These are phyloP conservation scores for Embiotoca jacksoni DNA, from an alignment of 2,113 vertebrate species.

Conservation along the genomic window DNA sequence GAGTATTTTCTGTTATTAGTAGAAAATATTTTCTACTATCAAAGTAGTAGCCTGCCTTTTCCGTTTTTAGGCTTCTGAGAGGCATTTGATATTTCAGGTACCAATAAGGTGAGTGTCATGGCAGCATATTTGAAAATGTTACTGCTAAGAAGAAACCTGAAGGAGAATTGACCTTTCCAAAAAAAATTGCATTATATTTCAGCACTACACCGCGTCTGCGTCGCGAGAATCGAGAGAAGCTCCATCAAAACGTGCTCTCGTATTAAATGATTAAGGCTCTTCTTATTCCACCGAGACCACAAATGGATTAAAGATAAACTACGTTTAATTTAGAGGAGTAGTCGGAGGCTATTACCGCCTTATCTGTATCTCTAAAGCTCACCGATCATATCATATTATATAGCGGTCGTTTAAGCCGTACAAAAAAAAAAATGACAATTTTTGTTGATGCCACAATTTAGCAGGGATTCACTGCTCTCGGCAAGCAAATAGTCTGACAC, in stretches of 20 bases:
- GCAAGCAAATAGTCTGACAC: background rate
- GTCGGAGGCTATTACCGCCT: background rate
- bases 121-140: conserved; percentile 49
- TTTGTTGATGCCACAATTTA: too few relatives aligned
- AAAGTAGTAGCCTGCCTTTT: background rate
- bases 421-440: too few relatives aligned
- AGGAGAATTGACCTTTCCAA: conserved; percentile 45
- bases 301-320: background rate
- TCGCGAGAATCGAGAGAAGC: background rate
- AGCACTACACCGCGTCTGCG: background rate
- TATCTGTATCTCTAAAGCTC: background rate
- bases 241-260: background rate
- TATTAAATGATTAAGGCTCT: conserved; percentile 9
- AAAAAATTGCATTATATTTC: conserved; percentile 29
- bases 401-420: too few relatives aligned
- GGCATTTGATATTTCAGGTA: conserved; percentile 36
- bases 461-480: background rate
- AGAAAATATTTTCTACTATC: too few relatives aligned
- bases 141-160: conserved; percentile 22
- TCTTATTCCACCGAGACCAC: background rate
- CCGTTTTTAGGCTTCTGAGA: conserved; percentile 1
- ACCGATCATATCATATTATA: background rate
- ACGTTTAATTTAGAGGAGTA: background rate
- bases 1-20: background rate
- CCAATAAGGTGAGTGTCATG: conserved; percentile 15